phyloP scores from a whole-genome alignment of 2,888 invertebrate species.

The Timandra comae region DNA sequence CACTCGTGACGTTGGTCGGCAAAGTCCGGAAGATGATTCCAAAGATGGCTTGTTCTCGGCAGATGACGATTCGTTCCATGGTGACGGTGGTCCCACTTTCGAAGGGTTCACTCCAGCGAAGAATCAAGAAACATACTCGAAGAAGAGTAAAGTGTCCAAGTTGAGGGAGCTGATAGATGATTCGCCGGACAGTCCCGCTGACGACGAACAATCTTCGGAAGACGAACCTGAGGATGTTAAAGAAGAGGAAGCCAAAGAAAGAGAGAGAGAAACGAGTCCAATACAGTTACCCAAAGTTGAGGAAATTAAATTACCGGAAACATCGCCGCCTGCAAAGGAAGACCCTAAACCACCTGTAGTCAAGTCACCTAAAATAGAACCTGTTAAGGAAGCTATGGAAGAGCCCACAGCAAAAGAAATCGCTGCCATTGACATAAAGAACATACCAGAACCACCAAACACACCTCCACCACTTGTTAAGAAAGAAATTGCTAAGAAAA shows the following conservation, averaged over 20 bases:
- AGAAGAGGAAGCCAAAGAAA: slow-evolving; percentile 38
- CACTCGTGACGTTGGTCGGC: slow-evolving; percentile 75
- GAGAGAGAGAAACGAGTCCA: slow-evolving; percentile 35
- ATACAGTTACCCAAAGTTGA: slow-evolving; percentile 34
- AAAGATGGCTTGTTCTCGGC: slow-evolving; percentile 78
- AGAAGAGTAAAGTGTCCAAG: slow-evolving; percentile 68
- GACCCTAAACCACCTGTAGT: too few species aligned
- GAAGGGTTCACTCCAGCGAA: slow-evolving; percentile 77
- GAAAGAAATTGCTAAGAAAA: slow-evolving; percentile 17
- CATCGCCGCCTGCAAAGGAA: slow-evolving; percentile 13
- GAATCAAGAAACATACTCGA: slow-evolving; percentile 73
- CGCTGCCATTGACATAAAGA: slow-evolving; percentile 22
- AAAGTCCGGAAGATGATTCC: slow-evolving; percentile 80
- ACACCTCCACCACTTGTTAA: slow-evolving; percentile 39
- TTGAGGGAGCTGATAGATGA: slow-evolving; percentile 66
- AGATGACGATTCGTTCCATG: slow-evolving; percentile 78
- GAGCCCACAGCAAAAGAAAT: slow-evolving; percentile 29
- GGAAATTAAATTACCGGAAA: slow-evolving; percentile 33
- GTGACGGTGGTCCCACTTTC: slow-evolving; percentile 71
- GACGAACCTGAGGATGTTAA: slow-evolving; percentile 52
- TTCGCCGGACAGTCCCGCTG: slow-evolving; percentile 68
- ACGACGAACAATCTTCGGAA: slow-evolving; percentile 73
- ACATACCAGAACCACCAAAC: slow-evolving; percentile 45
- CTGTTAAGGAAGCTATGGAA: slow-evolving; percentile 29
- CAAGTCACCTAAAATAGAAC: slow-evolving; percentile 22